Evolutionary conservation across 2,888 invertebrate genomes (phyloP).

Genomic region (Melanostoma mellinum): DNA sequence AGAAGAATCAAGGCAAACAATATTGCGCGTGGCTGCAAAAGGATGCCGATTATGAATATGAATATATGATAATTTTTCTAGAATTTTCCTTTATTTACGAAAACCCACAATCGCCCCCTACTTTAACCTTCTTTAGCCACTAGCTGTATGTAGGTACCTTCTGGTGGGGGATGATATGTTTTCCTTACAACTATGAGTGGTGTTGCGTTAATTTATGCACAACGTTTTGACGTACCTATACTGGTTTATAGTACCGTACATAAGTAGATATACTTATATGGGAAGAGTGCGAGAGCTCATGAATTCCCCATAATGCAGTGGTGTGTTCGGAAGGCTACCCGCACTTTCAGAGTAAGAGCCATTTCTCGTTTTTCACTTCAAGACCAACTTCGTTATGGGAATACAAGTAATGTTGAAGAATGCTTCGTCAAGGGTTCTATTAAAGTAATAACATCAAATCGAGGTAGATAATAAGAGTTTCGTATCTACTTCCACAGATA

Average conservation of each 20-base stretch:
- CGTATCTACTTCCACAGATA: too few relatives aligned
- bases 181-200: background rate
- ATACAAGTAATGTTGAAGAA: too few relatives aligned
- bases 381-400: too few relatives aligned
- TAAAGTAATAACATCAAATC: too few relatives aligned
- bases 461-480: too few relatives aligned
- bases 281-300: background rate
- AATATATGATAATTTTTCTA: slow-evolving; percentile 14
- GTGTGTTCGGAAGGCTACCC: too few relatives aligned
- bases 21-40: slow-evolving; percentile 21
- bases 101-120: background rate
- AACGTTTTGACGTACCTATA: slow-evolving; percentile 21
- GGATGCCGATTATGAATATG: background rate
- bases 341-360: too few relatives aligned
- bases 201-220: slow-evolving; percentile 25
- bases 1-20: background rate
- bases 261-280: background rate
- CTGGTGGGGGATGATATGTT: slow-evolving; percentile 5
- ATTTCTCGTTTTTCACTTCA: too few relatives aligned
- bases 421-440: too few relatives aligned
- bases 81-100: background rate
- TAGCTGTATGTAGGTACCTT: background rate
- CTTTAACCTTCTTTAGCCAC: too few relatives aligned
- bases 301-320: background rate
- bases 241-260: background rate